Percentiles rank a stretch among this genome's conserved stretches.
Evolutionary conservation across 2,113 vertebrate genomes (phyloP).

Genomic region (Hippocampus barbouri): DNA sequence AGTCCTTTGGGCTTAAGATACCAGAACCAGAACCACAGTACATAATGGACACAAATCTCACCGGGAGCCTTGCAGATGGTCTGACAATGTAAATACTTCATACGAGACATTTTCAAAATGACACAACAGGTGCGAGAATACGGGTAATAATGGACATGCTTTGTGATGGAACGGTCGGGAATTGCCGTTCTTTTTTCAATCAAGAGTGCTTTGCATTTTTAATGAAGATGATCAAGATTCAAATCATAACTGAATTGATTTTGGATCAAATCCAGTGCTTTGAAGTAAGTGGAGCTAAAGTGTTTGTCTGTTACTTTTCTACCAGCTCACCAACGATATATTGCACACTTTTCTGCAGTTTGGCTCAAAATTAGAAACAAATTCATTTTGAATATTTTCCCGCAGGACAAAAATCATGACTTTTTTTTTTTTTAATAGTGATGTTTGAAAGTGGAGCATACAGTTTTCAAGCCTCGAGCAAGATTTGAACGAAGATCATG

Average conservation of each 20-base stretch:
- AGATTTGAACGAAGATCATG: too few species aligned
- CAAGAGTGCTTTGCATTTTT: not conserved
- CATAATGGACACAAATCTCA: not conserved
- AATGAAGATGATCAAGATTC: not conserved
- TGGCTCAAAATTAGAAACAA: too few species aligned
- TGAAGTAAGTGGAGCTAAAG: not conserved
- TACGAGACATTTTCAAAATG: not conserved
- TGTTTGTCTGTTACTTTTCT: too few species aligned
- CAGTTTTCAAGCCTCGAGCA: too few species aligned
- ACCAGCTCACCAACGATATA: too few species aligned
- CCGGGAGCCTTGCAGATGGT: not conserved
- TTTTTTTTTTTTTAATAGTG: too few species aligned
- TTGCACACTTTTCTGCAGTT: too few species aligned
- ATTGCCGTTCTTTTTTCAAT: not conserved
- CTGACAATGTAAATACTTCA: not conserved
- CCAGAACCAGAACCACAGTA: not conserved
- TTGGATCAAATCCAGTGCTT: not conserved
- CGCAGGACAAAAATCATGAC: too few species aligned
- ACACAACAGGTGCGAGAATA: not conserved
- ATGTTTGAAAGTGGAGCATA: too few species aligned
- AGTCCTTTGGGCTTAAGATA: slow-evolving; percentile 34
- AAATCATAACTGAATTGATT: not conserved
- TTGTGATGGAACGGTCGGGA: not conserved
- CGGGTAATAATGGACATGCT: not conserved
- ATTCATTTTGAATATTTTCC: too few species aligned